These are phyloP conservation scores for Gasterosteus aculeatus DNA, from an alignment of 2,113 vertebrate genomes.

Conservation along the genomic window DNA sequence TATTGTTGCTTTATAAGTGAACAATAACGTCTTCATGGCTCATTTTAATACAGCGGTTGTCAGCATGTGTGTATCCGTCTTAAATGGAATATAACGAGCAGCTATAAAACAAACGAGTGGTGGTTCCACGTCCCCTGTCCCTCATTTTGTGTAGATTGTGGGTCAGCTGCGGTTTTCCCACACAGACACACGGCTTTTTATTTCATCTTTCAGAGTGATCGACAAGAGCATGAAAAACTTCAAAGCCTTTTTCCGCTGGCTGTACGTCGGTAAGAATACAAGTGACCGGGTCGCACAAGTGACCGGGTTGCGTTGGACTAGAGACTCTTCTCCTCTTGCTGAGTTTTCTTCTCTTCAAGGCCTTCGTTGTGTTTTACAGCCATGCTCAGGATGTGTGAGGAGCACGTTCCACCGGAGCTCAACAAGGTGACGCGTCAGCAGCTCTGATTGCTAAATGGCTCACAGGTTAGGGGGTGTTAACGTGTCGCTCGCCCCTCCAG, in stretches of 20 bases:
- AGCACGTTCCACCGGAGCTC: constrained; percentile 94
- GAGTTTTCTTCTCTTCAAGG: background rate
- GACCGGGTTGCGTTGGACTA: background rate
- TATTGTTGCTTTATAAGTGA: background rate
- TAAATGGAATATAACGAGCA: background rate
- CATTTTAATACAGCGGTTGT: background rate
- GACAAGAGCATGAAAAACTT: constrained; percentile 99
- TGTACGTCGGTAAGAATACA: constrained; percentile 92
- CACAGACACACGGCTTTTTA: background rate
- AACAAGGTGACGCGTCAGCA: constrained; percentile 87
- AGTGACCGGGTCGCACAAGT: background rate
- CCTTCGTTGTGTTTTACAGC: constrained; percentile 75
- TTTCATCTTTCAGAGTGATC: constrained; percentile 87
- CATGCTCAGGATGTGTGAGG: constrained; percentile 98
- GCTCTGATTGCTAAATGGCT: background rate
- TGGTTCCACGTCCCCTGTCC: too few species aligned
- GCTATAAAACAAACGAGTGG: too few species aligned
- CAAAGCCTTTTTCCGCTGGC: constrained; percentile 98
- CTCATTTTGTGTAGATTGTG: background rate
- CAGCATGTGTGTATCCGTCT: background rate
- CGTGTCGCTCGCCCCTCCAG: constrained; percentile 70
- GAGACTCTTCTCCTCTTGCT: background rate
- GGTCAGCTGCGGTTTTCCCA: constrained; percentile 10
- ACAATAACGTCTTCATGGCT: background rate
- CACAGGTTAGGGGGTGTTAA: background rate